Percentiles rank a stretch among this genome's conserved stretches.
Conservation (phyloP, 2,888 invertebrate species). For the Monochamus alternatus region DNA sequence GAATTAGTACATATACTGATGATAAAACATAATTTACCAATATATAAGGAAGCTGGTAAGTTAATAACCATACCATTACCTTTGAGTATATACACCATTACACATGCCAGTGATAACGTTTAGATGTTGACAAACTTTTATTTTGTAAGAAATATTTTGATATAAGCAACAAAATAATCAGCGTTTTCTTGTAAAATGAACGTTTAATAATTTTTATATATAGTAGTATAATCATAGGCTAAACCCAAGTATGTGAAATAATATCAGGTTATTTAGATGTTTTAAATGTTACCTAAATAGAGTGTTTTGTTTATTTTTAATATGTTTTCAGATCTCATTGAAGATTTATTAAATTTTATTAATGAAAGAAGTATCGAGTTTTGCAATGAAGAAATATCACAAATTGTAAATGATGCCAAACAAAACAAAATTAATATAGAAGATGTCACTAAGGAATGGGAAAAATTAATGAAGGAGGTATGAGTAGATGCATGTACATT, state of each 20-base stretch:
- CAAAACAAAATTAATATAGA: constrained; percentile 81
- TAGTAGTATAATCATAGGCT: too few species aligned
- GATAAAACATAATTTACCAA: constrained; percentile 61
- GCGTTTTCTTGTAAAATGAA: too few species aligned
- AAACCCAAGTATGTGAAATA: too few species aligned
- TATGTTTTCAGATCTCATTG: constrained; percentile 48
- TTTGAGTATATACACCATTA: not conserved
- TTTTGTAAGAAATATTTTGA: too few species aligned
- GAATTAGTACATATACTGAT: constrained; percentile 65
- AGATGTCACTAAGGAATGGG: constrained; percentile 84
- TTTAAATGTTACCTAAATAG: too few species aligned
- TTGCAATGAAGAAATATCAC: constrained; percentile 76
- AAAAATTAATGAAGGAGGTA: constrained; percentile 82
- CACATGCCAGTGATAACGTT: not conserved
- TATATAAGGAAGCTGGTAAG: constrained; percentile 68
- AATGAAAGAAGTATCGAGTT: constrained; percentile 78
- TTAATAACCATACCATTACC: too few species aligned
- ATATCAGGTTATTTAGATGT: too few species aligned
- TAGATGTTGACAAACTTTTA: too few species aligned
- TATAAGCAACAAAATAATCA: too few species aligned
- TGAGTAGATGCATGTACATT: not conserved
- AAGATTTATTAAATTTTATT: constrained; percentile 75
- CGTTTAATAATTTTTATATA: too few species aligned
- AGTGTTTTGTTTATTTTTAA: too few species aligned
- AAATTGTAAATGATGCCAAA: constrained; percentile 76